Conservation (phyloP, 2,113 vertebrate genomes). For the Oryzias woworae region DNA sequence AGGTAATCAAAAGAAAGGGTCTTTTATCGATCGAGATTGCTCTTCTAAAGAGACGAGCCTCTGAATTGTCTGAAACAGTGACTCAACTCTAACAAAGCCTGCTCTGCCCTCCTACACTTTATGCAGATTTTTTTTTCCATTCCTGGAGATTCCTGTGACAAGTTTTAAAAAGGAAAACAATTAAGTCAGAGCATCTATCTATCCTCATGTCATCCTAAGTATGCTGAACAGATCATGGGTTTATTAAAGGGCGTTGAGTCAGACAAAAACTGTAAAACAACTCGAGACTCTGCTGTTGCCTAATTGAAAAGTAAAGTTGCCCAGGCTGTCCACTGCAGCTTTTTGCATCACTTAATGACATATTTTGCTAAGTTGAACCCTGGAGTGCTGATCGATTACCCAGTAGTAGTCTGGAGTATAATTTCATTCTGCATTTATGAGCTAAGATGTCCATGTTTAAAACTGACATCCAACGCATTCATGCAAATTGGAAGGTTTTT, state of each 20-base stretch:
- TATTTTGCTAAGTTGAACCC: background rate
- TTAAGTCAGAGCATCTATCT: background rate
- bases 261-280: conserved; percentile 13
- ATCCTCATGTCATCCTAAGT: too few relatives aligned
- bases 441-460: too few relatives aligned
- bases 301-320: conserved; percentile 2
- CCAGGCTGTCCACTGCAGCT: background rate
- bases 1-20: too few relatives aligned
- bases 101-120: conserved; percentile 28
- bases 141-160: conserved; percentile 17
- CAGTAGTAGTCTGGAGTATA: too few relatives aligned
- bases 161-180: conserved; percentile 15
- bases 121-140: conserved; percentile 32
- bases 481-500: too few relatives aligned
- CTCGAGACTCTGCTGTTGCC: background rate
- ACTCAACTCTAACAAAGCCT: conserved; percentile 47
- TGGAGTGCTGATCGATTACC: too few relatives aligned
- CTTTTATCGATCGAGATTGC: conserved; percentile 6
- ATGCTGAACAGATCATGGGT: too few relatives aligned
- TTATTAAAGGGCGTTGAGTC: too few relatives aligned
- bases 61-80: conserved; percentile 27
- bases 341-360: background rate
- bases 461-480: too few relatives aligned
- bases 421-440: too few relatives aligned
- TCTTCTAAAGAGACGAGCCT: conserved; percentile 18